A percentile compares a stretch with the other conserved stretches of the same genome.
Evolutionary conservation across 37 sponge, comb jelly and placozoan genomes (phyloP).

Genomic region (Ephydatia muelleri): DNA sequence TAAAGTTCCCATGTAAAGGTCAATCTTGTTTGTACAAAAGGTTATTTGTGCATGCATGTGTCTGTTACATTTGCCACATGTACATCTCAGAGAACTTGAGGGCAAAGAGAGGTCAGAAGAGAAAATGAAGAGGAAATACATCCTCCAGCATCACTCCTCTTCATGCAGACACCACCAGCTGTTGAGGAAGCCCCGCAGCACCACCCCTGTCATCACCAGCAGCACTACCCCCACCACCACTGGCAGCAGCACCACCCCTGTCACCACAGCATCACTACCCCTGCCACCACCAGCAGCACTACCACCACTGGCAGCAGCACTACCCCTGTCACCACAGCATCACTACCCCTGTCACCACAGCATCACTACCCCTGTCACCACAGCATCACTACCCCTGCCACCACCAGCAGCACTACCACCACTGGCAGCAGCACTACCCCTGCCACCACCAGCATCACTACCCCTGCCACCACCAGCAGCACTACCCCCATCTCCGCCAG

Average conservation of each 20-base stretch:
- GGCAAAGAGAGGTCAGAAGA: no score
- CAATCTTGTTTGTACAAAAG: no score
- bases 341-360: neutral
- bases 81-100: no score
- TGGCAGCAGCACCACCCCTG: neutral
- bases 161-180: no score
- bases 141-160: no score
- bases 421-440: conserved; percentile 7
- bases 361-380: conserved; percentile 9
- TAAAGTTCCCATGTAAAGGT: no score
- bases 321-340: conserved; percentile 3
- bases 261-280: conserved; percentile 3
- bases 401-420: conserved; percentile 3
- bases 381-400: neutral
- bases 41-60: no score
- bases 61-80: no score
- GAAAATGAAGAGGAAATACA: no score
- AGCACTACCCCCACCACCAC: conserved; percentile 10
- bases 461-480: neutral
- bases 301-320: neutral
- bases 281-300: neutral
- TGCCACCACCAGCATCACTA: conserved; percentile 1
- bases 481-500: neutral
- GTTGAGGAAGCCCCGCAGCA: neutral
- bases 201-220: neutral